Percentiles rank a stretch among this genome's conserved stretches.
Evolutionary conservation across 1,140 invertebrate species (phyloP).

Genomic region (Drosophila punjabiensis): DNA sequence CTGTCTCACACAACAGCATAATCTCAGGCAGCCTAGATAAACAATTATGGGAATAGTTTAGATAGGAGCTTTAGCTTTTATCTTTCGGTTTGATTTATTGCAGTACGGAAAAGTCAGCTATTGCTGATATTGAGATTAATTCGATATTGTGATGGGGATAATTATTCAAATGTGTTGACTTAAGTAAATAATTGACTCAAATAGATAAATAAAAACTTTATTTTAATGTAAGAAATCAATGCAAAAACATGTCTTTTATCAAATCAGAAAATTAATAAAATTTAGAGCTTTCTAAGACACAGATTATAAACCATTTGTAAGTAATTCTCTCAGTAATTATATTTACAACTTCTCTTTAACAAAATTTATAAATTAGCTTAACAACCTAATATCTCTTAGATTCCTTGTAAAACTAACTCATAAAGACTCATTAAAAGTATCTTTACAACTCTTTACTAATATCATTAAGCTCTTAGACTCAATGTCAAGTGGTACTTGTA

Average conservation of each 20-base stretch:
- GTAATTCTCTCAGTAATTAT: background rate
- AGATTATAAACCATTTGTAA: background rate
- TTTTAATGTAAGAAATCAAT: background rate
- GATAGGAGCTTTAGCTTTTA: background rate
- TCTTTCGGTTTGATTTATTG: conserved; percentile 20
- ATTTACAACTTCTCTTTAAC: background rate
- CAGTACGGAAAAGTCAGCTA: background rate
- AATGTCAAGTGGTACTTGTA: conserved; percentile 15
- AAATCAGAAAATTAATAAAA: background rate
- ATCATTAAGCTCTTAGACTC: background rate
- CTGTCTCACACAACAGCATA: conserved; percentile 4
- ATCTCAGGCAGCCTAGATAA: conserved; percentile 14
- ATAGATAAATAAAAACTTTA: background rate
- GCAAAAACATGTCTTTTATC: background rate
- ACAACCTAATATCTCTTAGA: no score
- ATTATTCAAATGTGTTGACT: background rate
- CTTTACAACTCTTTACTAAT: background rate
- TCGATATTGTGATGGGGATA: background rate
- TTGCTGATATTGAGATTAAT: conserved; percentile 1
- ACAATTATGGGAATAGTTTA: conserved; percentile 46
- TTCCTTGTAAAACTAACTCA: background rate
- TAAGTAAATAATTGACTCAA: background rate
- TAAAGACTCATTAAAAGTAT: background rate
- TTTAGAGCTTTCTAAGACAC: background rate
- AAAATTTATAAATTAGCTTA: no score